Base-by-base conservation (phyloP, 2,797 vertebrate species). In the Dallia pectoralis region DNA sequence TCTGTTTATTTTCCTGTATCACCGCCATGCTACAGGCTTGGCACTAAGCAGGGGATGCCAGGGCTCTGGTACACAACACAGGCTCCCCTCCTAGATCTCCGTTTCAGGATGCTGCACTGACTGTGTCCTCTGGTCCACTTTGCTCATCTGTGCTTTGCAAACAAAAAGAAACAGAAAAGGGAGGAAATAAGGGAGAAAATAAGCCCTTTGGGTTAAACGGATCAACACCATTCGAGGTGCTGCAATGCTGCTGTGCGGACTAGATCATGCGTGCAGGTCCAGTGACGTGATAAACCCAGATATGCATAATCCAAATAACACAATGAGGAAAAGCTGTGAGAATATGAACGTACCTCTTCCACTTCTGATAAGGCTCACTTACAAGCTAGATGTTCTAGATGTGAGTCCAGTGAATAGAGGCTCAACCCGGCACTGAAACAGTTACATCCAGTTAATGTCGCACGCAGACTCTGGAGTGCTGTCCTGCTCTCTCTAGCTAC, bases 401-500 rank as follows among this genome's bases (percentile, higher is more conserved):
- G 78, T 76, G 47, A 68, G 18, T 22, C 44, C 12, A 63, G 27
- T 5, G 61, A 36, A 40, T 19, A 65, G 72, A 67, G 48, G 65
- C 0, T 6, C n/a, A 12, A 9, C 25, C 2, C 51, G 11, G 19
- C 4, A 76, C 83, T 86, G 84, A 85, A 87, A 85, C 82, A 81
- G 73, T 72, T 29, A 73, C 78, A 62, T 70, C 78, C 77, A 82
- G 69, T 67, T 82, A 81, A 81, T 76, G 84, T 71, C 30, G 25
- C 22, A 25, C 53, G 7, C n/a, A 27, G 53, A 29, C 88, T 84
- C 88, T 76, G 75, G 86, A 86, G 88, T 80, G 88, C 86, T 89
- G 87, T 86, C 87, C 86, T 89, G 89, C 86, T 86, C 87, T 79
- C 84, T 85, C 90, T 88, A 89, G 62, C 62, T 87, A 33, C 83